phyloP scores from a whole-genome alignment of 2,797 vertebrate genomes.

The Geotrypetes seraphini region DNA sequence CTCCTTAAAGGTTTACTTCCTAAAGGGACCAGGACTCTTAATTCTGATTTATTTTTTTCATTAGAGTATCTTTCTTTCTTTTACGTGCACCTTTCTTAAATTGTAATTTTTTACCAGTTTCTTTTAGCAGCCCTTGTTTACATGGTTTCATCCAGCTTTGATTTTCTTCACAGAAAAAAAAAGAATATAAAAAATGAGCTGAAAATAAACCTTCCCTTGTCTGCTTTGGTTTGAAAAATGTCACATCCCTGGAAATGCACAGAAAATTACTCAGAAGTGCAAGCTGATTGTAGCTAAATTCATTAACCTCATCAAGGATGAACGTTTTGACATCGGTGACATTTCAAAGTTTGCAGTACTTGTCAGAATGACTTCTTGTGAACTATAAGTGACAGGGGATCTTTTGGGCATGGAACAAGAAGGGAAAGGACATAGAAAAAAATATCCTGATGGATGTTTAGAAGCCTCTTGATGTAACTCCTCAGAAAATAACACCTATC shows the following conservation, averaged over 20 bases:
- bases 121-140: no score
- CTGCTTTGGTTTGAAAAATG: constrained; percentile 37
- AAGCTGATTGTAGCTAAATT: constrained; percentile 42
- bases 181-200: constrained; percentile 29
- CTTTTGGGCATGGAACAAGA: constrained; percentile 42
- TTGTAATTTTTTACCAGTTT: no score
- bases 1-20: no score
- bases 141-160: not conserved
- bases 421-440: constrained; percentile 44
- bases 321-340: constrained; percentile 35
- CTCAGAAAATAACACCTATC: constrained; percentile 43
- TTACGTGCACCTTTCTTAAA: no score
- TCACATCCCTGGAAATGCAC: constrained; percentile 39
- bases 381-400: constrained; percentile 35
- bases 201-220: no score
- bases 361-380: constrained; percentile 31
- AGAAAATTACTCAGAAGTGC: constrained; percentile 43
- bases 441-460: constrained; percentile 39
- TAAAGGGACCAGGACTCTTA: no score
- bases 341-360: constrained; percentile 40
- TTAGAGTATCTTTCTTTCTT: no score
- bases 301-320: constrained; percentile 43
- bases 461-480: constrained; percentile 42
- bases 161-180: constrained; percentile 21
- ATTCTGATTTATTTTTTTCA: no score